Evolutionary conservation across 2,797 vertebrate species (phyloP).

Genomic region (Graptemys geographica): DNA sequence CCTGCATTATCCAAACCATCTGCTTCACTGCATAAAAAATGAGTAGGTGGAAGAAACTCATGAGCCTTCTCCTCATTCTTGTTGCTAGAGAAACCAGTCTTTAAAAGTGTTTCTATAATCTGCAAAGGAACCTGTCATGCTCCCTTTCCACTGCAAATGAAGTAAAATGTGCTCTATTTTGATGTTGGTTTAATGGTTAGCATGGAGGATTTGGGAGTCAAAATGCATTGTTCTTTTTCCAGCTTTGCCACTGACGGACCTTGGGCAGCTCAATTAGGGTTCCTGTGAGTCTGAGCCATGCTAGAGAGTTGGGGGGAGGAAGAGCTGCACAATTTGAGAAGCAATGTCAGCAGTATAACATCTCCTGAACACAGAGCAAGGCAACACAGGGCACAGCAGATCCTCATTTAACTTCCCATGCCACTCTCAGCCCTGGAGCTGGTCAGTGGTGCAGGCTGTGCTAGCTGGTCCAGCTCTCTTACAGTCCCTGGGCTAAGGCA

Average conservation of each 20-base stretch:
- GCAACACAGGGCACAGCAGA: not conserved
- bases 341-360: not conserved
- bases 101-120: constrained; percentile 42
- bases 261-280: constrained; percentile 19
- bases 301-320: not conserved
- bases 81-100: constrained; percentile 76
- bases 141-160: constrained; percentile 46
- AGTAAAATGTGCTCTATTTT: constrained; percentile 46
- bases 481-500: not conserved
- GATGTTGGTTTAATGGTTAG: not conserved
- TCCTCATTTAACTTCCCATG: not conserved
- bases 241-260: constrained; percentile 46
- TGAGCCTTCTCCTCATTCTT: constrained; percentile 36
- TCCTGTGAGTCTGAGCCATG: not conserved
- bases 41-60: constrained; percentile 62
- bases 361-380: not conserved
- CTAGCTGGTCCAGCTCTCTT: not conserved
- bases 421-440: not conserved
- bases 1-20: constrained; percentile 70
- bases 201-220: constrained; percentile 29
- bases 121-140: constrained; percentile 63
- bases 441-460: not conserved
- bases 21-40: constrained; percentile 58
- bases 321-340: not conserved
- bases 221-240: constrained; percentile 47